Evolutionary conservation across 2,797 vertebrate species (phyloP), one percentile per base, ranked within the genome.

Genomic region (Eulemur mongoz): DNA sequence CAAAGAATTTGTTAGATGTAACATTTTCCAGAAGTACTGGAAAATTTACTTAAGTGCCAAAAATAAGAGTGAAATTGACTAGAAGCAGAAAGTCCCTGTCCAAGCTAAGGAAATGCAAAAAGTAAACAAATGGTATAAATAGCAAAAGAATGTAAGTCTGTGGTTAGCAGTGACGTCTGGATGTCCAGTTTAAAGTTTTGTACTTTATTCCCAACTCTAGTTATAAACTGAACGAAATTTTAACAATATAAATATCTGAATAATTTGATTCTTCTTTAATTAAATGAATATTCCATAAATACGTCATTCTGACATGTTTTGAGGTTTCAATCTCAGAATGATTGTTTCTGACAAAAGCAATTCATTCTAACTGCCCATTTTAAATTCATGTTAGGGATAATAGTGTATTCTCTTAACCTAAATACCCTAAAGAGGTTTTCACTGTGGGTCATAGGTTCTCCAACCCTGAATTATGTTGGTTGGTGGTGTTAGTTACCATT

Each of bases 121-220:
- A 96, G 96, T 97, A 97, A 98, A 98, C 97, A 98, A 97, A 94
- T 1, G 92, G 87, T 98, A 98, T 97, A 98, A 98, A 98, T 98
- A 98, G 97, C 93, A 22, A 92, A 97, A 96, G 97, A 98, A 98
- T 97, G 95, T 85, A 84, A 96, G 94, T 90, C 96, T 97, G 97
- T 97, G 97, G 97, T 97, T 97, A 90, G 80, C 72, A 73, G 23
- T 89, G 97, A 97, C 59, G 72, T 97, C 96, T 94, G 84, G 54
- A 73, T 93, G 94, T 96, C 92, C 96, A 96, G 84, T 91, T 95
- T 93, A 57, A 97, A 97, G 88, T 95, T 96, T 93, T 95, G 48
- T 92, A 45, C 43, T 76, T 94, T 92, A 96, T 92, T 96, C 61
- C 61, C 52, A 91, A 73, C 20, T 50, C 35, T 79, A 65, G 63